A percentile compares a stretch with the other conserved stretches of the same genome.
Conservation (phyloP, 2,113 vertebrate species). For the Dinomys branickii region DNA sequence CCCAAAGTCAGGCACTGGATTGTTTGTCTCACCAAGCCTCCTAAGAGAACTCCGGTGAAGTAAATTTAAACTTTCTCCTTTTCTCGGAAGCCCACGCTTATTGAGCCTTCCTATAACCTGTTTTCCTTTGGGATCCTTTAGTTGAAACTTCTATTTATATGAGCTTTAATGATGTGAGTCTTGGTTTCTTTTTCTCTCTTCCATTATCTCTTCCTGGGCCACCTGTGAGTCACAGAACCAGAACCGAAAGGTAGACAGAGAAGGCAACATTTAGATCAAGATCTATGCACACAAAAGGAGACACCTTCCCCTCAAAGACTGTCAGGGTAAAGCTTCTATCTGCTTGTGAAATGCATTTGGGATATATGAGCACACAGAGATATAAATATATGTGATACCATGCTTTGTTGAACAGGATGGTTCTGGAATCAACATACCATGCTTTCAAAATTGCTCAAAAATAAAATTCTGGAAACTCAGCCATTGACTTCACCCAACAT, state of each 20-base stretch:
- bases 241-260: background rate
- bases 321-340: background rate
- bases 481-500: background rate
- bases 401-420: background rate
- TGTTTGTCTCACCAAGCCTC: background rate
- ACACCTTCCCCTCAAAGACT: background rate
- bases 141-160: background rate
- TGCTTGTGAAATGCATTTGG: background rate
- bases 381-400: background rate
- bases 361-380: background rate
- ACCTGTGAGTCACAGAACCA: background rate
- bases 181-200: background rate
- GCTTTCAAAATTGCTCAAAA: conserved; percentile 29
- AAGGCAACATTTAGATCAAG: background rate
- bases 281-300: background rate
- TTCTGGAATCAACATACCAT: background rate
- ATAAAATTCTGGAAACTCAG: background rate
- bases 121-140: conserved; percentile 4
- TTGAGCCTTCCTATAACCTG: background rate
- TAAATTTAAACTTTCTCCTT: conserved; percentile 6
- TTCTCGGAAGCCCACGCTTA: background rate
- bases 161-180: background rate
- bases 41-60: background rate
- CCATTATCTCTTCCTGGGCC: background rate
- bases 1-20: background rate